Conservation (phyloP, 2,888 invertebrate species). For the Drosophila anceps region DNA sequence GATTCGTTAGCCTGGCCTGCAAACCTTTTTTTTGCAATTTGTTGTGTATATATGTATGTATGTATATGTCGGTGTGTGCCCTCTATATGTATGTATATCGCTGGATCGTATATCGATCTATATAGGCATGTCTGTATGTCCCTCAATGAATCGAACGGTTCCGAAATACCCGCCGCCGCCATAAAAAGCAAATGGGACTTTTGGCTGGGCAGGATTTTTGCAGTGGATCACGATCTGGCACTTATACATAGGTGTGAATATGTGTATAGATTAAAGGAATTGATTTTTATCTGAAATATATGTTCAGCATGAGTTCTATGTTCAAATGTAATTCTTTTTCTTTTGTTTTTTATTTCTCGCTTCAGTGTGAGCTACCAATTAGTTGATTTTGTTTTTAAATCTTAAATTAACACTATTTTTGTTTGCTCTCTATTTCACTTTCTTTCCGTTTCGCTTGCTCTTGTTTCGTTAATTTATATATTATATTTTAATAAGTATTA, state of each 20-base stretch:
- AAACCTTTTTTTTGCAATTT: conserved; percentile 33
- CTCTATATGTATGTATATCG: conserved; percentile 23
- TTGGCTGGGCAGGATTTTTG: conserved; percentile 9
- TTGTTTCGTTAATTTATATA: conserved; percentile 38
- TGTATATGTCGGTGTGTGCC: conserved; percentile 31
- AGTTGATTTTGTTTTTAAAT: conserved; percentile 31
- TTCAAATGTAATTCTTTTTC: conserved; percentile 32
- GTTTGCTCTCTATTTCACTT: conserved; percentile 16
- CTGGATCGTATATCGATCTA: conserved; percentile 8
- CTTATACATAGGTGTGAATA: not conserved
- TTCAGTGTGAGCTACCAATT: conserved; percentile 38
- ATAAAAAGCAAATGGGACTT: not conserved
- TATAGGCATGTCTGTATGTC: conserved; percentile 7
- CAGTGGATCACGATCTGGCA: conserved; percentile 15
- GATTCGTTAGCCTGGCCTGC: conserved; percentile 48
- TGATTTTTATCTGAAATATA: conserved; percentile 25
- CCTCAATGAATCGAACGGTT: not conserved
- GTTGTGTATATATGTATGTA: conserved; percentile 32
- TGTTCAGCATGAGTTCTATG: conserved; percentile 47
- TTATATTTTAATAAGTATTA: conserved; percentile 72
- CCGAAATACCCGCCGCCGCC: conserved; percentile 23
- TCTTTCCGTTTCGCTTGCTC: conserved; percentile 2
- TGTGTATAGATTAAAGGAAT: conserved; percentile 21
- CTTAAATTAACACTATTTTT: conserved; percentile 69
- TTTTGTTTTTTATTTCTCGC: conserved; percentile 31